phyloP scores from a whole-genome alignment of 2,113 vertebrate genomes.

The Chlorodrepanis virens region DNA sequence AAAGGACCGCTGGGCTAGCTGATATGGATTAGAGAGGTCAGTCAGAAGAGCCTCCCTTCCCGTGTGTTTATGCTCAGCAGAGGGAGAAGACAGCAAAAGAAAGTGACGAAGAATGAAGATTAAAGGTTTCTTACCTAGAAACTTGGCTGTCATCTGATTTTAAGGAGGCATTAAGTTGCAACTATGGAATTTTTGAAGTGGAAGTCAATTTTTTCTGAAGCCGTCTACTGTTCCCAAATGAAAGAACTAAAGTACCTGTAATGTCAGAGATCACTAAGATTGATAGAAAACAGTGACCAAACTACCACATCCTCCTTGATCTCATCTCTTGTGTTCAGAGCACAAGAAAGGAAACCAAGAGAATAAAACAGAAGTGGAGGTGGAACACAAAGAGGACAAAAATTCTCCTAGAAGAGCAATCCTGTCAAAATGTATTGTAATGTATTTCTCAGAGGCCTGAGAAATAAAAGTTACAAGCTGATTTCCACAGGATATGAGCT shows the following conservation, averaged over 20 bases:
- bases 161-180: neutral
- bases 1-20: neutral
- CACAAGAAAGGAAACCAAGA: neutral
- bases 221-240: neutral
- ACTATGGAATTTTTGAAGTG: neutral
- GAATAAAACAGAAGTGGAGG: neutral
- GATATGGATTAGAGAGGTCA: neutral
- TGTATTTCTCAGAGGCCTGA: no score
- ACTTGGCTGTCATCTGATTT: neutral
- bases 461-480: neutral
- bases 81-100: neutral
- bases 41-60: neutral
- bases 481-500: neutral
- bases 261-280: neutral
- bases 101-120: neutral
- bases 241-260: neutral
- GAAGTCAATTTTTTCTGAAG: neutral
- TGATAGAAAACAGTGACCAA: neutral
- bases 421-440: neutral
- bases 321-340: neutral
- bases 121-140: neutral
- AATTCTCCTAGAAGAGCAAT: neutral
- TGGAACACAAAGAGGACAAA: neutral
- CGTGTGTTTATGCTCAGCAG: neutral
- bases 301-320: accelerated